Conservation (phyloP, 1,140 invertebrate genomes). For the Heliconius congener region DNA sequence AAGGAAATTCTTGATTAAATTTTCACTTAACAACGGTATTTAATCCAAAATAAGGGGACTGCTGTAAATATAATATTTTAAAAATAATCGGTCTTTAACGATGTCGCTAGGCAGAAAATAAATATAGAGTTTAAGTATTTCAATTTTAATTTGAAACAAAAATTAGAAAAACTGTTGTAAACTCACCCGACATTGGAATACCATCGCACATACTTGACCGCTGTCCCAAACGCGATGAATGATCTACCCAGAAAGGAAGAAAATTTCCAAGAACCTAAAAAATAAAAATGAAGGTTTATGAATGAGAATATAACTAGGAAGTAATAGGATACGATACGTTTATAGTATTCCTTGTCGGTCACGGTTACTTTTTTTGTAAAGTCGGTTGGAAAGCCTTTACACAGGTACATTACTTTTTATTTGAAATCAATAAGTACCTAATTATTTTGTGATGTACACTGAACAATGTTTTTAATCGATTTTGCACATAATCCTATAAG, state of each 20-base stretch:
- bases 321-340: background rate
- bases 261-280: conserved; percentile 23
- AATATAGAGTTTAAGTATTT: background rate
- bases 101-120: background rate
- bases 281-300: background rate
- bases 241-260: conserved; percentile 15
- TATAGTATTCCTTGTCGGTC: background rate
- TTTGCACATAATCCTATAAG: too few relatives aligned
- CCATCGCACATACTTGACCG: conserved; percentile 28
- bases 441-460: too few relatives aligned
- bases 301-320: background rate
- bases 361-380: background rate
- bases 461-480: too few relatives aligned
- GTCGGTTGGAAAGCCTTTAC: background rate
- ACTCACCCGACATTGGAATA: conserved; percentile 28
- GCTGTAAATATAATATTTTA: too few relatives aligned
- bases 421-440: background rate
- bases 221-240: conserved; percentile 11
- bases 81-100: background rate
- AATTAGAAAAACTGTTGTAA: background rate
- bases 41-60: too few relatives aligned
- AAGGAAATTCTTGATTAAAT: too few relatives aligned
- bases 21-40: too few relatives aligned
- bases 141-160: background rate
- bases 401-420: background rate